These are phyloP conservation scores for Camelus dromedarius DNA, from an alignment of 2,113 vertebrate species.

Conservation along the genomic window DNA sequence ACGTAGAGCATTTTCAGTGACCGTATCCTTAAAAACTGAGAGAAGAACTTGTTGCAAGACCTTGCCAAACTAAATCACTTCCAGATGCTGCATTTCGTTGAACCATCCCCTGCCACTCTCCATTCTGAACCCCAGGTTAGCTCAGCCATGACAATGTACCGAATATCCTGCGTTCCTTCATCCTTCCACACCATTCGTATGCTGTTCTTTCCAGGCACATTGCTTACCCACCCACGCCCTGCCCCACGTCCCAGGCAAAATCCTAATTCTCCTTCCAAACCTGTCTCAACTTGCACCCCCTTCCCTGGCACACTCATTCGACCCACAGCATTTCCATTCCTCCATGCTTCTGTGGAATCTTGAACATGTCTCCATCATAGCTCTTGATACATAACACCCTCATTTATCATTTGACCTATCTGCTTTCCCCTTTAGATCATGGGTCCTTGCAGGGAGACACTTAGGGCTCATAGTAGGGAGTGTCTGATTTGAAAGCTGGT, in stretches of 20 bases:
- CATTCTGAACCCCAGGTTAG: neutral
- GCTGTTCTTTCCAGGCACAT: neutral
- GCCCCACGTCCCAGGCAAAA: neutral
- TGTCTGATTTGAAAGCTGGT: neutral
- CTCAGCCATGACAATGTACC: neutral
- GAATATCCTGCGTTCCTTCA: fast-evolving
- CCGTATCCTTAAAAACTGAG: neutral
- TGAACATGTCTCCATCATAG: neutral
- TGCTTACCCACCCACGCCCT: neutral
- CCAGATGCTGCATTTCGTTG: neutral
- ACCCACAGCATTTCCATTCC: neutral
- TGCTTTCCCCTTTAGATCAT: neutral
- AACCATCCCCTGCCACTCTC: neutral
- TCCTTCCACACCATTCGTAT: fast-evolving
- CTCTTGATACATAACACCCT: neutral
- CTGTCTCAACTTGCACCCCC: neutral
- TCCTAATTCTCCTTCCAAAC: neutral
- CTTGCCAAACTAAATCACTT: neutral
- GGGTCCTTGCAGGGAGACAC: neutral
- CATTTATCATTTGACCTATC: no score
- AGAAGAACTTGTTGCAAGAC: fast-evolving
- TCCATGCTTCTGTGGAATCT: neutral
- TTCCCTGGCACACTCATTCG: neutral
- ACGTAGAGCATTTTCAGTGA: neutral
- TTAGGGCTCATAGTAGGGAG: neutral